phyloP scores from a whole-genome alignment of 1,140 invertebrate species.

The Grapholita molesta region DNA sequence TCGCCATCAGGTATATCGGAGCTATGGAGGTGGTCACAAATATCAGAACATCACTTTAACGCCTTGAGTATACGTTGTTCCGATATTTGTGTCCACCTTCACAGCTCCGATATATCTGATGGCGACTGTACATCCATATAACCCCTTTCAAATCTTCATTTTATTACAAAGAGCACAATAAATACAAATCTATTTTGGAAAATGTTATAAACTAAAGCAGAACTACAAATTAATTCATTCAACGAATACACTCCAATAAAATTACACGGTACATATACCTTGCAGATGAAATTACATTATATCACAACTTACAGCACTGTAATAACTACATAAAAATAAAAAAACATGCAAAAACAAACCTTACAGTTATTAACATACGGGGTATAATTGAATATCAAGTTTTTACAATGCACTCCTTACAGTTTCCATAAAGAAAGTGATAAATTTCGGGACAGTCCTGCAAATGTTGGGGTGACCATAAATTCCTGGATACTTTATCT shows the following conservation, averaged over 20 bases:
- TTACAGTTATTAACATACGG: neutral
- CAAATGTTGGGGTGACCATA: conserved; percentile 10
- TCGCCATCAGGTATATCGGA: too few relatives aligned
- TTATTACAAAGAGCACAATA: too few relatives aligned
- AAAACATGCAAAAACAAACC: neutral
- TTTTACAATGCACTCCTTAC: neutral
- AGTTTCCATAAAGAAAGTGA: conserved; percentile 4
- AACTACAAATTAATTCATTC: neutral
- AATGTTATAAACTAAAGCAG: neutral
- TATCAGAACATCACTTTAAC: too few relatives aligned
- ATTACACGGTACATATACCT: conserved; percentile 5
- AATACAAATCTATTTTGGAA: neutral
- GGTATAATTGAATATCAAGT: neutral
- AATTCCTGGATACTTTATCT: conserved; percentile 3
- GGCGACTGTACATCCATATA: too few relatives aligned
- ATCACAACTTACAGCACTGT: neutral
- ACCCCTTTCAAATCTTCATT: too few relatives aligned
- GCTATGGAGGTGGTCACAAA: too few relatives aligned
- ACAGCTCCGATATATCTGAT: too few relatives aligned
- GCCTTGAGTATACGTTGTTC: too few relatives aligned
- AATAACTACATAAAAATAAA: neutral
- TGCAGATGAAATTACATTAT: neutral
- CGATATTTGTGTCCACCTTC: too few relatives aligned
- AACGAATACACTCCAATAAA: neutral
- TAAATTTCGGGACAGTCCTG: conserved; percentile 14